Percentiles rank a stretch among this genome's conserved stretches.
Conservation (phyloP, 2,888 invertebrate genomes). For the Notodonta dromedarius region DNA sequence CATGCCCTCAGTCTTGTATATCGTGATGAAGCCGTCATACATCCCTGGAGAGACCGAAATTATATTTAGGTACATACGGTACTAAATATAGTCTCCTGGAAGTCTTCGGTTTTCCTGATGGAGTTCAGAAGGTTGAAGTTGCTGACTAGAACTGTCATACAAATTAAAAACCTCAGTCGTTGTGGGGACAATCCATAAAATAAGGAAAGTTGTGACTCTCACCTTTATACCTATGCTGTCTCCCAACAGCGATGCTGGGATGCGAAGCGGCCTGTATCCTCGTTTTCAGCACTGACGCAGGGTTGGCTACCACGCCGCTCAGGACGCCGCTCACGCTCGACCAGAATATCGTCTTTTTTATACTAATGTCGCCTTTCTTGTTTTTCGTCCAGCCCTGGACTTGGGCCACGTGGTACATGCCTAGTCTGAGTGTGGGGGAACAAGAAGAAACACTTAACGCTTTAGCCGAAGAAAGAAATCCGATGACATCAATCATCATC, state of each 20-base stretch:
- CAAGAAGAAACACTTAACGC: too few species aligned
- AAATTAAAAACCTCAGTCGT: too few species aligned
- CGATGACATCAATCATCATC: too few species aligned
- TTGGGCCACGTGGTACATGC: slow-evolving; percentile 86
- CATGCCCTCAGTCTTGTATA: slow-evolving; percentile 81
- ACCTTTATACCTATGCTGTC: slow-evolving; percentile 89
- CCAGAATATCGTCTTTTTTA: slow-evolving; percentile 69
- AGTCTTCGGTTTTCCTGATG: too few species aligned
- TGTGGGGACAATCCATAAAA: too few species aligned
- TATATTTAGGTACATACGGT: too few species aligned
- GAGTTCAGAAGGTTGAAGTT: too few species aligned
- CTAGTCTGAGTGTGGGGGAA: slow-evolving; percentile 74
- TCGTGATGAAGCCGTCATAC: slow-evolving; percentile 73
- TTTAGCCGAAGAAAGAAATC: too few species aligned
- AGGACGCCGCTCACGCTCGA: slow-evolving; percentile 85
- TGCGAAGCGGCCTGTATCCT: slow-evolving; percentile 89
- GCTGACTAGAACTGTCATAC: too few species aligned
- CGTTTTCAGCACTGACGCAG: slow-evolving; percentile 92
- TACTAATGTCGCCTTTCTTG: slow-evolving; percentile 61
- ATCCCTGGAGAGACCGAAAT: slow-evolving; percentile 66
- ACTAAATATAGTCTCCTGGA: too few species aligned
- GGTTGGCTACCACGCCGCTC: slow-evolving; percentile 89
- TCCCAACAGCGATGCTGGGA: slow-evolving; percentile 91
- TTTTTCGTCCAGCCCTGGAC: slow-evolving; percentile 81
- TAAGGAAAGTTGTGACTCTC: slow-evolving; percentile 1